These are phyloP conservation scores for Tineola bisselliella DNA, from an alignment of 2,888 invertebrate species.

Conservation along the genomic window DNA sequence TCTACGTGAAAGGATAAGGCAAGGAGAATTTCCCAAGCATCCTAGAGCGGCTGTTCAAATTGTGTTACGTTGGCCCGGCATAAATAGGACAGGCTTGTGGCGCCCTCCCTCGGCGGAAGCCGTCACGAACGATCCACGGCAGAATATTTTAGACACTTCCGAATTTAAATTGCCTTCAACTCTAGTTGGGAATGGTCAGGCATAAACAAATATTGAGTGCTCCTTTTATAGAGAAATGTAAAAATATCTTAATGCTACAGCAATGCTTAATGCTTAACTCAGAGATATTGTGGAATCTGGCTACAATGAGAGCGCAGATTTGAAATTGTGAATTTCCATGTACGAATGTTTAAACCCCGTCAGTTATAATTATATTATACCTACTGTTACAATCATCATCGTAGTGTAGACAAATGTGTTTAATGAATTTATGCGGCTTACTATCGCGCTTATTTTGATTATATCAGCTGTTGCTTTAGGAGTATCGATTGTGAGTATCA, in stretches of 20 bases:
- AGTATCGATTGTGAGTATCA: no score
- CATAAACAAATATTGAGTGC: constrained; percentile 2
- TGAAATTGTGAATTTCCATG: no score
- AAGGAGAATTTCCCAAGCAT: constrained; percentile 50
- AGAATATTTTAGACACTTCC: constrained; percentile 36
- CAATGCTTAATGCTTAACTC: no score
- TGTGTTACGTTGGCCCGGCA: constrained; percentile 28
- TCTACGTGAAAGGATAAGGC: constrained; percentile 67
- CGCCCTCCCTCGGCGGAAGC: constrained; percentile 8
- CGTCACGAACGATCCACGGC: constrained; percentile 21
- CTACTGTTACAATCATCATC: no score
- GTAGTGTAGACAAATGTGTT: no score
- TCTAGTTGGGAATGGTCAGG: neutral
- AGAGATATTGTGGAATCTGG: no score
- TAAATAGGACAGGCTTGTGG: neutral
- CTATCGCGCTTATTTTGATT: no score
- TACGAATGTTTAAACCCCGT: no score
- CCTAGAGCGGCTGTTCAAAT: constrained; percentile 41
- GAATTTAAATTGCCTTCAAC: constrained; percentile 42
- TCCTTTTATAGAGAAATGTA: neutral
- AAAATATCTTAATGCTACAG: neutral
- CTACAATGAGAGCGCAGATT: no score
- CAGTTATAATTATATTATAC: no score
- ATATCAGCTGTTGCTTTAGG: no score
- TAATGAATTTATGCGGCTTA: no score